Conservation (phyloP, 2,888 invertebrate genomes). For the Nebria brevicollis region DNA sequence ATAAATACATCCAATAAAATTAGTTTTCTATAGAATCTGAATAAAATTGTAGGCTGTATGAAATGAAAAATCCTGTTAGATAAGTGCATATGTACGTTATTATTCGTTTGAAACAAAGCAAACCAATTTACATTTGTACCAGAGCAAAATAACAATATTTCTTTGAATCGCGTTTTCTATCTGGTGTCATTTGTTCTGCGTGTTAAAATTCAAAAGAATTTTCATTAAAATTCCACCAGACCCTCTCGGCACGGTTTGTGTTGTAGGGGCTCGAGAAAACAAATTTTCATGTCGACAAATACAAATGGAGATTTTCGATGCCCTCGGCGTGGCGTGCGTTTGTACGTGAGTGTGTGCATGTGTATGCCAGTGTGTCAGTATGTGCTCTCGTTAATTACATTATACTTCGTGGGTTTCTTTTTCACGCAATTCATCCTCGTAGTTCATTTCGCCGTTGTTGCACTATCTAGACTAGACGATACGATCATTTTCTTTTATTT, state of each 20-base stretch:
- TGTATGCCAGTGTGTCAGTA: neutral
- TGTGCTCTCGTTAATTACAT: slow-evolving; percentile 9
- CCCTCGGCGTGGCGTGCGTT: neutral
- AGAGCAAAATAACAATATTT: slow-evolving; percentile 10
- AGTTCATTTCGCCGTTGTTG: slow-evolving; percentile 6
- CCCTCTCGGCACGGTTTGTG: neutral
- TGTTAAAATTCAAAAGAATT: slow-evolving; percentile 17
- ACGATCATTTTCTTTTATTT: neutral
- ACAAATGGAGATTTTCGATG: slow-evolving; percentile 10
- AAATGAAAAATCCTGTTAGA: neutral
- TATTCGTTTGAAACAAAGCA: slow-evolving; percentile 3
- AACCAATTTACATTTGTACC: neutral
- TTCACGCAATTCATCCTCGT: slow-evolving; percentile 10
- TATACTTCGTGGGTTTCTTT: slow-evolving; percentile 7
- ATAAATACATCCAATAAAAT: neutral
- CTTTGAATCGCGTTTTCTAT: slow-evolving; percentile 14
- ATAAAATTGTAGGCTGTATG: neutral
- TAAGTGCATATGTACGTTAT: neutral
- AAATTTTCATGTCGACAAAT: slow-evolving; percentile 22
- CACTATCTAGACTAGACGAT: neutral
- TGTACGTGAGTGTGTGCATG: too few relatives aligned
- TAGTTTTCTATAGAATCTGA: neutral
- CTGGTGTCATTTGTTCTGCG: neutral
- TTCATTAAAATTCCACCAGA: slow-evolving; percentile 13
- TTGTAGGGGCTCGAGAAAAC: neutral